These are phyloP conservation scores for Urophycis tenuis DNA, from an alignment of 2,797 vertebrate genomes.

Conservation along the genomic window DNA sequence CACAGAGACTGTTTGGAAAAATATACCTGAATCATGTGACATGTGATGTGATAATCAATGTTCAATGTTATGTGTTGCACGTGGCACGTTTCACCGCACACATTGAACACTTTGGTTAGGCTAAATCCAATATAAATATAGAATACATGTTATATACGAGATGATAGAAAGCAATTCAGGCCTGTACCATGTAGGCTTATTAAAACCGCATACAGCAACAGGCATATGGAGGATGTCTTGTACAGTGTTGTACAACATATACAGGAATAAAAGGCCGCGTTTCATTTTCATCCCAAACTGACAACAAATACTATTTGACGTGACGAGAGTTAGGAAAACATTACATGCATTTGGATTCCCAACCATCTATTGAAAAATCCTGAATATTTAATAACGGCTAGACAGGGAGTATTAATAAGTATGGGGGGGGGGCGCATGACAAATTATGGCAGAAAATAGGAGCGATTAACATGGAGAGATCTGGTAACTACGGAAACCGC, in stretches of 20 bases:
- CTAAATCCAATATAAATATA: background rate
- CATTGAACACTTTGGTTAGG: background rate
- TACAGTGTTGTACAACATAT: background rate
- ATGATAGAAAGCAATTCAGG: background rate
- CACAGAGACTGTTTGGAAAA: background rate
- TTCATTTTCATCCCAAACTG: background rate
- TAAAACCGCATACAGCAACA: background rate
- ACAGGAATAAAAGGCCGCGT: background rate
- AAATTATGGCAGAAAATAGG: constrained; percentile 27
- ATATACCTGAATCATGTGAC: background rate
- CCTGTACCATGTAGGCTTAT: background rate
- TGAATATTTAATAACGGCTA: constrained; percentile 1
- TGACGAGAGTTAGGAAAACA: background rate
- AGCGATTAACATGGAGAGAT: constrained; percentile 17
- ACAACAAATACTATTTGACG: background rate
- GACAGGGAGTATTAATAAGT: background rate
- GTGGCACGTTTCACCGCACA: background rate
- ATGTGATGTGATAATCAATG: too few species aligned
- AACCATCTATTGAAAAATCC: background rate
- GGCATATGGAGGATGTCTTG: background rate
- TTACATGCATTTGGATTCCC: background rate
- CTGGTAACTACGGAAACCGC: constrained; percentile 18
- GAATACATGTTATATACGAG: background rate
- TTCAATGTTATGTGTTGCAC: background rate
- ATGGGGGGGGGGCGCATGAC: constrained; percentile 13